Evolutionary conservation across 2,888 invertebrate genomes (phyloP).

Genomic region (Brachyptera putata): DNA sequence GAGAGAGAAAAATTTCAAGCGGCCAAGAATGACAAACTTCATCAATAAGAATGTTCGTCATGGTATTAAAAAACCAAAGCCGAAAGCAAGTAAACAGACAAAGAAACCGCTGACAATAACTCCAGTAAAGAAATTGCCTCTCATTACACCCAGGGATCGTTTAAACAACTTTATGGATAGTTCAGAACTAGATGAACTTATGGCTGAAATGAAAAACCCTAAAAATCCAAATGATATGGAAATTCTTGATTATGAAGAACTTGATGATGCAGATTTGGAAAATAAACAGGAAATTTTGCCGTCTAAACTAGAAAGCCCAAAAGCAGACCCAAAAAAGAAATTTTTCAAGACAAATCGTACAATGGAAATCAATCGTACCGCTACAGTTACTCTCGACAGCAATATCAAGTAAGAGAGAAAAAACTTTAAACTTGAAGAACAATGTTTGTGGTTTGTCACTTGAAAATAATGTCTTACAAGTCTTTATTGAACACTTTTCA

Average conservation of each 20-base stretch:
- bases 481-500: no score
- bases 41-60: conserved; percentile 49
- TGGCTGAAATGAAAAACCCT: neutral
- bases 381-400: conserved; percentile 43
- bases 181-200: neutral
- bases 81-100: conserved; percentile 40
- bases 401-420: conserved; percentile 40
- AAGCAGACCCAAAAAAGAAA: conserved; percentile 41
- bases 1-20: neutral
- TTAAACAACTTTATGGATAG: conserved; percentile 7
- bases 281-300: conserved; percentile 40
- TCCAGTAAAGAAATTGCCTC: conserved; percentile 39
- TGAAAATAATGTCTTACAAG: no score
- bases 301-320: conserved; percentile 30
- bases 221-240: neutral
- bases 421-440: no score
- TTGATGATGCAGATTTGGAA: conserved; percentile 39
- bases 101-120: conserved; percentile 28
- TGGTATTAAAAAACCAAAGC: conserved; percentile 58
- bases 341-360: conserved; percentile 47
- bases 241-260: neutral
- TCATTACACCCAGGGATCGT: conserved; percentile 36
- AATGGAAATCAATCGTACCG: conserved; percentile 36
- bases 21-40: neutral
- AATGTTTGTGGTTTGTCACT: no score